These are phyloP conservation scores for Monoplex corrugatus DNA, from an alignment of 2,888 invertebrate genomes.

Conservation along the genomic window DNA sequence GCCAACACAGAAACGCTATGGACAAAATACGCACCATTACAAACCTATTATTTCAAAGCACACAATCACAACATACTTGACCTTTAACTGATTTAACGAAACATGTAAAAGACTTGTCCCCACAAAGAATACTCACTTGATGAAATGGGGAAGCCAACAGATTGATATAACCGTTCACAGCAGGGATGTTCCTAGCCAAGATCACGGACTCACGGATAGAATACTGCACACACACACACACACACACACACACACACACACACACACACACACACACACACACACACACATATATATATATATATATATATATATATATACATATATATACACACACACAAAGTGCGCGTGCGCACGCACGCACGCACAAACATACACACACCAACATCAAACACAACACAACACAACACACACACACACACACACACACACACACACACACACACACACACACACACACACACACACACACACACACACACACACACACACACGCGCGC, in stretches of 20 bases:
- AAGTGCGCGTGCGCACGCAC: too few species aligned
- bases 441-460: background rate
- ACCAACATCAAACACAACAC: too few species aligned
- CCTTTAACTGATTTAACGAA: too few species aligned
- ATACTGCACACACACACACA: slow-evolving; percentile 57
- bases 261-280: background rate
- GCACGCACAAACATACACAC: background rate
- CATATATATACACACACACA: too few species aligned
- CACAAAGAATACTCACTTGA: too few species aligned
- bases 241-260: background rate
- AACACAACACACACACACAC: background rate
- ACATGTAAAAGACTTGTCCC: too few species aligned
- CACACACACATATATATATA: background rate
- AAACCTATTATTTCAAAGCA: too few species aligned
- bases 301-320: background rate
- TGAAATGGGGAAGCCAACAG: slow-evolving; percentile 60
- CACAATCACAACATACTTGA: too few species aligned
- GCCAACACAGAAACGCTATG: too few species aligned
- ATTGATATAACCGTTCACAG: slow-evolving; percentile 70
- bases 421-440: background rate
- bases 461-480: background rate
- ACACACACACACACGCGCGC: background rate
- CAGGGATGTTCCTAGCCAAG: slow-evolving; percentile 65
- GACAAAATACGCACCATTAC: too few species aligned
- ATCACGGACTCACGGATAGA: slow-evolving; percentile 62